Conservation (phyloP, 2,797 vertebrate species). For the Acanthurus tractus region DNA sequence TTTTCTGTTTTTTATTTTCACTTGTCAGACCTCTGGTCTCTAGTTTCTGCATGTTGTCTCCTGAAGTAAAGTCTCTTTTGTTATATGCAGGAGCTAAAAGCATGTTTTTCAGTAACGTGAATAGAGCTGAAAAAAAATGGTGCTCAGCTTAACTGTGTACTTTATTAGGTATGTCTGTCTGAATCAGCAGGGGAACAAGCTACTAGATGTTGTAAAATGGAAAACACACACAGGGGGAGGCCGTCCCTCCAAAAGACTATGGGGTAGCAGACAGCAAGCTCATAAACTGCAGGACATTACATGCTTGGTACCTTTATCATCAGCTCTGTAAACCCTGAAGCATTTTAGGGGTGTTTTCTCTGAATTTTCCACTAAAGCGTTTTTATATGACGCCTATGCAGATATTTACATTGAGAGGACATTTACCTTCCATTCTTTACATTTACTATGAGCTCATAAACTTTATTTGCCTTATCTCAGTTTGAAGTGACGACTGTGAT, state of each 20-base stretch:
- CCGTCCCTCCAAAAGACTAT: constrained; percentile 62
- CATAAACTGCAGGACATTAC: constrained; percentile 76
- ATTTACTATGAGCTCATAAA: not conserved
- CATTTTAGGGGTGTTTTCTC: constrained; percentile 54
- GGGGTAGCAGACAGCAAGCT: constrained; percentile 62
- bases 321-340: constrained; percentile 46
- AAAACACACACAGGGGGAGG: constrained; percentile 62
- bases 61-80: constrained; percentile 24
- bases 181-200: constrained; percentile 80
- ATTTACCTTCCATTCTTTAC: not conserved
- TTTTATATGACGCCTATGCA: constrained; percentile 1
- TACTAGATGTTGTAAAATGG: constrained; percentile 81
- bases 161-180: constrained; percentile 81
- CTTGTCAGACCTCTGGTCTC: not conserved
- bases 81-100: constrained; percentile 17
- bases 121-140: constrained; percentile 7
- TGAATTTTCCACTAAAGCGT: constrained; percentile 40
- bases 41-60: not conserved
- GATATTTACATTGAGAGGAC: not conserved
- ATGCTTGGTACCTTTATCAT: constrained; percentile 68
- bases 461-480: not conserved
- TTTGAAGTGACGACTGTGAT: not conserved
- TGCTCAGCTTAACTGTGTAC: constrained; percentile 41
- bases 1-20: not conserved
- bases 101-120: constrained; percentile 35